phyloP scores from a whole-genome alignment of 2,888 invertebrate species.

The Agrotis ipsilon region DNA sequence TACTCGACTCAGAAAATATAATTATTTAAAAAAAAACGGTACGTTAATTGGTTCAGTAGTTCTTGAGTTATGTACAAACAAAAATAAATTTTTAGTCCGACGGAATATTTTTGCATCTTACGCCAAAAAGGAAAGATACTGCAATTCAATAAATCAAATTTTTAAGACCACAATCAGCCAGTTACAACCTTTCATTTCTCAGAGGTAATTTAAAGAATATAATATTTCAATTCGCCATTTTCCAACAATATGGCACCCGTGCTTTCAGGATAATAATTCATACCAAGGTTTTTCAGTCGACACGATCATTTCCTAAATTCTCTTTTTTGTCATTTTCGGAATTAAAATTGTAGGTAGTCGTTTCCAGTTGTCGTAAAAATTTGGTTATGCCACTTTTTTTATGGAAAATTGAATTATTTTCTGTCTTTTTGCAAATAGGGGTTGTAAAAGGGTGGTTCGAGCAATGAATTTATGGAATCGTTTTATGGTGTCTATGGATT shows the following conservation, averaged over 20 bases:
- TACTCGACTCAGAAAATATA: no score
- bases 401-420: constrained; percentile 56
- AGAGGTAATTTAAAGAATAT: constrained; percentile 55
- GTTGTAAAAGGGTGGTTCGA: constrained; percentile 49
- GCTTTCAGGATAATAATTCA: constrained; percentile 60
- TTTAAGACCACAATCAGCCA: constrained; percentile 19
- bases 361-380: constrained; percentile 41
- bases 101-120: not conserved
- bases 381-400: constrained; percentile 27
- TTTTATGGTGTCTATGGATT: constrained; percentile 45
- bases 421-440: constrained; percentile 27
- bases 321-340: constrained; percentile 57
- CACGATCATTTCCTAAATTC: constrained; percentile 64
- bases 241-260: constrained; percentile 56
- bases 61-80: not conserved
- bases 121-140: not conserved
- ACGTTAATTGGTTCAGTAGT: not conserved
- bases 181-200: constrained; percentile 5
- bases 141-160: constrained; percentile 28
- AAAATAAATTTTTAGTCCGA: not conserved
- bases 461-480: constrained; percentile 24
- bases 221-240: constrained; percentile 63
- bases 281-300: constrained; percentile 49
- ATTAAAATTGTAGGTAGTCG: constrained; percentile 61
- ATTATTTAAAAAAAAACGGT: no score